phyloP scores from a whole-genome alignment of 2,888 invertebrate genomes.

The Arge pagana region DNA sequence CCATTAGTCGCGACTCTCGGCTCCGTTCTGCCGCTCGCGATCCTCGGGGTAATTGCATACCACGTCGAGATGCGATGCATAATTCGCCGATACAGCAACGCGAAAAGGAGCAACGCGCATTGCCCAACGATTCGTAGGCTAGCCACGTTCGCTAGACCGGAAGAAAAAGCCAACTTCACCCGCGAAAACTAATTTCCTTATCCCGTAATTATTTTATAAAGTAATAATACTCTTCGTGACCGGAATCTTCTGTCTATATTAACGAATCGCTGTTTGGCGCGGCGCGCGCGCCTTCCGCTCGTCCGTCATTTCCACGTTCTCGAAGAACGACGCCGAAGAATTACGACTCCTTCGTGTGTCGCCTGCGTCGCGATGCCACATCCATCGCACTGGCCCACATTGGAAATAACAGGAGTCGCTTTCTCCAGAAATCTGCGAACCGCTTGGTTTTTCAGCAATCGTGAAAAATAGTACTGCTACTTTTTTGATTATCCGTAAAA shows the following conservation, averaged over 20 bases:
- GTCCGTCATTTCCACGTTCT: too few species aligned
- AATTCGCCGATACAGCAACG: slow-evolving; percentile 10
- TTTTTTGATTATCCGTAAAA: too few species aligned
- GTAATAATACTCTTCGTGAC: slow-evolving; percentile 16
- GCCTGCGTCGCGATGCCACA: too few species aligned
- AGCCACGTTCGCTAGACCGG: slow-evolving; percentile 7
- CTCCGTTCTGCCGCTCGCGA: not conserved
- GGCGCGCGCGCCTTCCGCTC: too few species aligned
- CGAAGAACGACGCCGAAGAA: too few species aligned
- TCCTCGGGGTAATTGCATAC: not conserved
- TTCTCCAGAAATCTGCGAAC: too few species aligned
- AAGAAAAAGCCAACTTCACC: slow-evolving; percentile 7
- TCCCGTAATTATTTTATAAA: slow-evolving; percentile 23
- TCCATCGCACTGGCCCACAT: too few species aligned
- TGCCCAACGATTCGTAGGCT: slow-evolving; percentile 9
- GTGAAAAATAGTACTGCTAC: too few species aligned
- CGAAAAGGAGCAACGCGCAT: not conserved
- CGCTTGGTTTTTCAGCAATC: too few species aligned
- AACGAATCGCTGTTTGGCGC: slow-evolving; percentile 5
- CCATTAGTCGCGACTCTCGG: slow-evolving; percentile 2
- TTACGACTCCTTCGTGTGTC: too few species aligned
- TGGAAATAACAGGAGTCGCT: too few species aligned
- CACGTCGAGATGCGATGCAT: slow-evolving; percentile 9
- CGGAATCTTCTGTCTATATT: slow-evolving; percentile 2
- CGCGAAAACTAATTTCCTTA: slow-evolving; percentile 20